Conservation (phyloP, 2,113 vertebrate genomes). For the Propithecus coquereli region DNA sequence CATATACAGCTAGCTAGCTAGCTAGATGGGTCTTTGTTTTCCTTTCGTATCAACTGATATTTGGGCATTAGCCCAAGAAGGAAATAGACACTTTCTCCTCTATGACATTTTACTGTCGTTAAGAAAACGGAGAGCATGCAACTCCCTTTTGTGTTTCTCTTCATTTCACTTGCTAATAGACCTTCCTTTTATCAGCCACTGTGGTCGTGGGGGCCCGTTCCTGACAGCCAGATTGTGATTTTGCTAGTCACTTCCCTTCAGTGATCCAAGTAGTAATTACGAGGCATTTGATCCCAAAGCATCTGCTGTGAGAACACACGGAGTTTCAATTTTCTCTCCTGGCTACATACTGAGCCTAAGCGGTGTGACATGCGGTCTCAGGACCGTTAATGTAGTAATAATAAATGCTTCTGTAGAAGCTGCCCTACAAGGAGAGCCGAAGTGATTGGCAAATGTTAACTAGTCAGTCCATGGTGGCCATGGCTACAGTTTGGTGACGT, state of each 20-base stretch:
- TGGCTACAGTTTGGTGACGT: background rate
- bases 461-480: rapidly evolving
- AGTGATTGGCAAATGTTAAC: background rate
- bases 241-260: background rate
- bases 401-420: background rate
- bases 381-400: background rate
- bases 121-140: background rate
- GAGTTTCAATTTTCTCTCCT: background rate
- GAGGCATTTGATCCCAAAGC: constrained; percentile 51
- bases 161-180: constrained; percentile 44
- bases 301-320: constrained; percentile 34
- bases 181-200: constrained; percentile 2
- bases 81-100: constrained; percentile 12
- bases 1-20: background rate
- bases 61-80: constrained; percentile 16
- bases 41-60: constrained; percentile 1
- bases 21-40: background rate
- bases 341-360: background rate
- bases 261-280: constrained; percentile 48
- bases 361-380: background rate
- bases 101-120: background rate
- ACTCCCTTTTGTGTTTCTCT: background rate
- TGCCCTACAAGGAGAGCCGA: background rate
- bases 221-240: constrained; percentile 52
- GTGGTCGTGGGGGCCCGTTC: constrained; percentile 7